These are phyloP conservation scores for Hyperopisus bebe DNA, from an alignment of 2,113 vertebrate species.

Conservation along the genomic window DNA sequence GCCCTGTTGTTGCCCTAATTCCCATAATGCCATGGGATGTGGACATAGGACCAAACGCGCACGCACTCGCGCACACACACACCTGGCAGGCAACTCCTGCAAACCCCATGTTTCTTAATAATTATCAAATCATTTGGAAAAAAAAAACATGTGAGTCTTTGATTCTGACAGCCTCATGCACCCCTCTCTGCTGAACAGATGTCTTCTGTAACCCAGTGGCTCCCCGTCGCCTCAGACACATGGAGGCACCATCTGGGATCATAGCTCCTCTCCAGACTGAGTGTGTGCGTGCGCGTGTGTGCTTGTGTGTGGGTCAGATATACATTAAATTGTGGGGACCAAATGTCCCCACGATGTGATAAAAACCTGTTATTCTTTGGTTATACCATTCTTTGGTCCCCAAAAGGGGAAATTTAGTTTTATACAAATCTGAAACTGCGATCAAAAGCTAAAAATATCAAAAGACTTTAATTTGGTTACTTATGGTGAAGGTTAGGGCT, in stretches of 20 bases:
- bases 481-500: no score
- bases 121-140: conserved; percentile 27
- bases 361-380: no score
- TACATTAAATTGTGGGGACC: not conserved
- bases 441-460: no score
- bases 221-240: conserved; percentile 68
- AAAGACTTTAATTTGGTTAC: no score
- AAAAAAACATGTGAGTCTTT: conserved; percentile 23
- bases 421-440: not conserved
- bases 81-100: conserved; percentile 23
- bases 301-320: conserved; percentile 5
- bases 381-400: no score
- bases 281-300: conserved; percentile 31
- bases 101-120: conserved; percentile 24
- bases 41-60: not conserved
- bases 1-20: not conserved
- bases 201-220: conserved; percentile 72
- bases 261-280: conserved; percentile 59
- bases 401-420: no score
- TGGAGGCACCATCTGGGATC: conserved; percentile 68
- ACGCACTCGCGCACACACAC: conserved; percentile 14
- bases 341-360: no score
- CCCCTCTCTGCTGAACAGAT: conserved; percentile 65
- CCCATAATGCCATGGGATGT: not conserved
- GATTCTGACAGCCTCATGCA: conserved; percentile 47